Percentiles rank a stretch among this genome's conserved stretches.
Conservation (phyloP, 2,797 vertebrate genomes). For the Ibycter americanus region DNA sequence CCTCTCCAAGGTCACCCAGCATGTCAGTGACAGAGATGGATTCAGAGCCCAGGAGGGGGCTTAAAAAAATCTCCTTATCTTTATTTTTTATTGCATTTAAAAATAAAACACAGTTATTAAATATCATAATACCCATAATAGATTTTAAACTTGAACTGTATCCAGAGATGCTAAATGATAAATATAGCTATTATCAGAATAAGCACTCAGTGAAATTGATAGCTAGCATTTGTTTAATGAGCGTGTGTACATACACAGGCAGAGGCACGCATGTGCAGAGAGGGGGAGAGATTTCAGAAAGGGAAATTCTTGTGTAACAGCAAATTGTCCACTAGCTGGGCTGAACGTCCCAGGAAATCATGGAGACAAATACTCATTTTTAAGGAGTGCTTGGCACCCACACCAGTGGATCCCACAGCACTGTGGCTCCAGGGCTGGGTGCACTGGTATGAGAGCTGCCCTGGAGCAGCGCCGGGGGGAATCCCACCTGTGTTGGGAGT, state of each 20-base stretch:
- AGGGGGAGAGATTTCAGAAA: not conserved
- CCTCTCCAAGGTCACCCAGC: constrained; percentile 43
- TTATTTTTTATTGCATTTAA: constrained; percentile 55
- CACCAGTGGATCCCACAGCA: fast-evolving
- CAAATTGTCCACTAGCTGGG: fast-evolving
- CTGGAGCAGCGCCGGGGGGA: not conserved
- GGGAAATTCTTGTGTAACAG: not conserved
- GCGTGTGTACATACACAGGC: not conserved
- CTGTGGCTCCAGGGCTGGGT: not conserved
- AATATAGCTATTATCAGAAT: constrained; percentile 60
- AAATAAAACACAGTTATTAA: constrained; percentile 65
- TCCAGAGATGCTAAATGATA: constrained; percentile 65
- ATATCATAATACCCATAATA: constrained; percentile 51
- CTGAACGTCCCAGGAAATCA: fast-evolving
- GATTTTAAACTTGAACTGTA: constrained; percentile 46
- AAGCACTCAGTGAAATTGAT: constrained; percentile 50
- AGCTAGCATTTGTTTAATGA: constrained; percentile 40
- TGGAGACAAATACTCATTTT: fast-evolving
- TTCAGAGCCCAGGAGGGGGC: constrained; percentile 19
- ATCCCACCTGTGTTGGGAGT: fast-evolving
- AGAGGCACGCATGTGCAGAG: not conserved
- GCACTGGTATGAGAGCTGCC: fast-evolving
- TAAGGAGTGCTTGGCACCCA: fast-evolving
- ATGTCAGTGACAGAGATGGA: constrained; percentile 2
- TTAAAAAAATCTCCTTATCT: not conserved